These are phyloP conservation scores for Pristionchus maxplancki DNA, from an alignment of 2,888 invertebrate species.

Conservation along the genomic window DNA sequence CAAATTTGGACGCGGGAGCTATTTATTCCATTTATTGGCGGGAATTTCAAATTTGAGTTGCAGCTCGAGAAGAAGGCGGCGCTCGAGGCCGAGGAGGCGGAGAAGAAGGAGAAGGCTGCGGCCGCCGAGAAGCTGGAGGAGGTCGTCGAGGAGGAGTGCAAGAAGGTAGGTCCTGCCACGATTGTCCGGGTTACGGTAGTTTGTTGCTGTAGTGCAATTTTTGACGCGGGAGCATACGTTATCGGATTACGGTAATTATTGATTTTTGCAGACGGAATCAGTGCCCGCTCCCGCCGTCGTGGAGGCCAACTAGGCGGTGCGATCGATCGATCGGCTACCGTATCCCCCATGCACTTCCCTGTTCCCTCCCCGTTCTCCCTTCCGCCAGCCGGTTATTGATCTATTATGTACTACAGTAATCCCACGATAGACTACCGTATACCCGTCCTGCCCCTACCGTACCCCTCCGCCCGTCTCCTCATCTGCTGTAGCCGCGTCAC, in stretches of 20 bases:
- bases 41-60: background rate
- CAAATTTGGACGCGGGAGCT: background rate
- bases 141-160: slow-evolving; percentile 52
- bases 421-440: slow-evolving; percentile 3
- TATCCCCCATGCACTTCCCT: slow-evolving; percentile 5
- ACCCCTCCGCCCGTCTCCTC: background rate
- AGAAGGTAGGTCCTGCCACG: slow-evolving; percentile 48
- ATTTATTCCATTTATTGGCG: background rate
- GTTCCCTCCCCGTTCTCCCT: background rate
- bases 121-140: slow-evolving; percentile 52
- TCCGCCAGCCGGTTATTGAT: slow-evolving; percentile 45
- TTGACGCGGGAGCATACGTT: background rate
- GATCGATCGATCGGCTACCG: slow-evolving; percentile 11
- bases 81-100: slow-evolving; percentile 53
- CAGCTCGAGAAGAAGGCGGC: slow-evolving; percentile 54
- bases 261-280: slow-evolving; percentile 30
- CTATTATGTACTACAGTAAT: slow-evolving; percentile 36
- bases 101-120: slow-evolving; percentile 37
- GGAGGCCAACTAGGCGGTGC: slow-evolving; percentile 50
- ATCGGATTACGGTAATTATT: background rate
- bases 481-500: background rate
- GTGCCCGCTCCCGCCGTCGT: slow-evolving; percentile 50
- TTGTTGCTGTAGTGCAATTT: background rate
- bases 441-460: background rate
- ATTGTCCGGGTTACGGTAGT: slow-evolving; percentile 15